Evolutionary conservation across 2,113 vertebrate species (phyloP).

Genomic region (Poeciliopsis turrubarensis): DNA sequence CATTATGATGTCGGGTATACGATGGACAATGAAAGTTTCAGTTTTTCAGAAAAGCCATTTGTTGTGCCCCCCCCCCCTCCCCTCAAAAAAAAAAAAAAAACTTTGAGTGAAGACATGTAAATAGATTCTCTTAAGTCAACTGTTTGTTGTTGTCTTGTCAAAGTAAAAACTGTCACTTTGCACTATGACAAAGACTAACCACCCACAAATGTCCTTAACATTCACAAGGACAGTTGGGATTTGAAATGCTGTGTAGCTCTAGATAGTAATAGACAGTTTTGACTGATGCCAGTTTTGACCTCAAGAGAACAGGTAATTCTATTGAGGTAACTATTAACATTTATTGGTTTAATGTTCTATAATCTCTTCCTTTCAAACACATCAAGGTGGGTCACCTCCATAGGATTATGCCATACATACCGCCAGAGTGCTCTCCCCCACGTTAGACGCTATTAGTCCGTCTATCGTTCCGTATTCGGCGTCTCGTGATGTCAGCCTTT

Average conservation of each 20-base stretch:
- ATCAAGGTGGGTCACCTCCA: background rate
- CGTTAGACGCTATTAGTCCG: conserved; percentile 96
- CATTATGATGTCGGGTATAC: background rate
- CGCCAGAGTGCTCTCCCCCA: conserved; percentile 96
- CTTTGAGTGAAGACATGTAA: background rate
- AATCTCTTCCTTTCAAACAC: conserved; percentile 2
- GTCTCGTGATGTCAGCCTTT: conserved; percentile 90
- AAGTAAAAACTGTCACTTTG: background rate
- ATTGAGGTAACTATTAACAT: background rate
- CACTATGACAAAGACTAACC: background rate
- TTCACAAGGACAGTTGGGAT: background rate
- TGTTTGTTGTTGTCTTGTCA: background rate
- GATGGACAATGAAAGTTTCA: background rate
- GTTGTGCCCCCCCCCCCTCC: no score
- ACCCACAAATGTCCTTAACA: background rate
- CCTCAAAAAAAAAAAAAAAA: no score
- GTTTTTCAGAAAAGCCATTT: background rate
- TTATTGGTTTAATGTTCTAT: background rate
- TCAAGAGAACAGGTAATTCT: background rate
- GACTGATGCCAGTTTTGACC: background rate
- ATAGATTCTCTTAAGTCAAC: background rate
- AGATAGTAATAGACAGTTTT: background rate
- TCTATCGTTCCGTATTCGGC: conserved; percentile 96
- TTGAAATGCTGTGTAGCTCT: background rate
- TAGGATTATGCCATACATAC: conserved; percentile 79